Conservation (phyloP, 2,113 vertebrate genomes). For the Pantherophis guttatus region DNA sequence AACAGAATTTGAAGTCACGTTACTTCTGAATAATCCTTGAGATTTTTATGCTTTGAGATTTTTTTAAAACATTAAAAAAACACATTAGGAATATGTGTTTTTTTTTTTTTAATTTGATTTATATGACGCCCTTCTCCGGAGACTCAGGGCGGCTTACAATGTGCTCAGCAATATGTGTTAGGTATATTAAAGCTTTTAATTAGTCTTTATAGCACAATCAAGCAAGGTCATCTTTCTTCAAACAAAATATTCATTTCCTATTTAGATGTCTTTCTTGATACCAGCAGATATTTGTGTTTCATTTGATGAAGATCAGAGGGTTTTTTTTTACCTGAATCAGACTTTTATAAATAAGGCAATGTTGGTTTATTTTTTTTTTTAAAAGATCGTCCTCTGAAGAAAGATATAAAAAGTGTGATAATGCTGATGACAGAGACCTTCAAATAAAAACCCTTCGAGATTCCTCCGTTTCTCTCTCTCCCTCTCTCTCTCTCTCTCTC, state of each 20-base stretch:
- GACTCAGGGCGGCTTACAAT: no score
- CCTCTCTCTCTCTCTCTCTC: slow-evolving; percentile 64
- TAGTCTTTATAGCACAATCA: slow-evolving; percentile 54
- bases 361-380: slow-evolving; percentile 62
- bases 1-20: slow-evolving; percentile 17
- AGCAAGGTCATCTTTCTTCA: slow-evolving; percentile 64
- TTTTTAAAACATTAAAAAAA: slow-evolving; percentile 37
- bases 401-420: slow-evolving; percentile 64
- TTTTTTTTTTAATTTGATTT: no score
- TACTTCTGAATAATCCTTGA: slow-evolving; percentile 43
- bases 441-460: slow-evolving; percentile 75
- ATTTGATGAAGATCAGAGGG: slow-evolving; percentile 65
- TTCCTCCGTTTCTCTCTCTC: slow-evolving; percentile 54
- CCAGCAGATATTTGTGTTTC: slow-evolving; percentile 57
- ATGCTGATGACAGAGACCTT: slow-evolving; percentile 63
- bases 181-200: slow-evolving; percentile 55
- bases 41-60: slow-evolving; percentile 51
- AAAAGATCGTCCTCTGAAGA: slow-evolving; percentile 58
- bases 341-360: slow-evolving; percentile 54
- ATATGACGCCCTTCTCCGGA: no score
- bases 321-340: slow-evolving; percentile 45
- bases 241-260: slow-evolving; percentile 63
- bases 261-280: slow-evolving; percentile 54
- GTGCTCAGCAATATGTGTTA: slow-evolving; percentile 37
- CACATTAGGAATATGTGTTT: slow-evolving; percentile 25